Conservation (phyloP, 2,888 invertebrate species). For the Cheilosia urbana region DNA sequence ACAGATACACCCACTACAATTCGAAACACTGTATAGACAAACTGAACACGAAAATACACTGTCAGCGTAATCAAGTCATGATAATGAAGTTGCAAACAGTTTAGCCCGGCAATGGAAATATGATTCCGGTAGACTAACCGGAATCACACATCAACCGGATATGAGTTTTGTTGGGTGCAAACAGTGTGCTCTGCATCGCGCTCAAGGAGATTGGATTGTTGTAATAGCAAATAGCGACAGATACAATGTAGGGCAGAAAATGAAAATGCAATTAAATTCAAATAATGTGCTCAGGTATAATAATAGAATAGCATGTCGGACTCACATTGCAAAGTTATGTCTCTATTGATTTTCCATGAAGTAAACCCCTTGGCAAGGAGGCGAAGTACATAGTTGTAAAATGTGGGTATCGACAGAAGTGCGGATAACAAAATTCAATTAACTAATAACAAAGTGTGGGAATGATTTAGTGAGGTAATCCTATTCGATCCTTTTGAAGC, state of each 20-base stretch:
- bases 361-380: too few relatives aligned
- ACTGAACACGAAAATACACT: constrained; percentile 13
- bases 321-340: too few relatives aligned
- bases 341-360: too few relatives aligned
- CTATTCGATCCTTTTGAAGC: too few relatives aligned
- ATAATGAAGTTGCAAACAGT: constrained; percentile 53
- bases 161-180: constrained; percentile 44
- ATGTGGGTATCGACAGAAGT: too few relatives aligned
- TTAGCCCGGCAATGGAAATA: constrained; percentile 29
- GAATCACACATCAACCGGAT: constrained; percentile 47
- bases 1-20: constrained; percentile 4
- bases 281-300: constrained; percentile 1
- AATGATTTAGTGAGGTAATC: too few relatives aligned
- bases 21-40: neutral
- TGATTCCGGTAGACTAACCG: neutral
- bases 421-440: too few relatives aligned
- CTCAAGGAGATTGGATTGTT: constrained; percentile 39
- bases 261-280: constrained; percentile 38
- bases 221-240: constrained; percentile 41
- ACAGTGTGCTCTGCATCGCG: constrained; percentile 14
- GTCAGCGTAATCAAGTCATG: constrained; percentile 31
- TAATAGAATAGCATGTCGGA: neutral
- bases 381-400: too few relatives aligned
- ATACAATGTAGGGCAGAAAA: constrained; percentile 13
- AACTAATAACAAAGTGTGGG: too few relatives aligned